Evolutionary conservation across 2,888 invertebrate species (phyloP).

Genomic region (Encarsia formosa): DNA sequence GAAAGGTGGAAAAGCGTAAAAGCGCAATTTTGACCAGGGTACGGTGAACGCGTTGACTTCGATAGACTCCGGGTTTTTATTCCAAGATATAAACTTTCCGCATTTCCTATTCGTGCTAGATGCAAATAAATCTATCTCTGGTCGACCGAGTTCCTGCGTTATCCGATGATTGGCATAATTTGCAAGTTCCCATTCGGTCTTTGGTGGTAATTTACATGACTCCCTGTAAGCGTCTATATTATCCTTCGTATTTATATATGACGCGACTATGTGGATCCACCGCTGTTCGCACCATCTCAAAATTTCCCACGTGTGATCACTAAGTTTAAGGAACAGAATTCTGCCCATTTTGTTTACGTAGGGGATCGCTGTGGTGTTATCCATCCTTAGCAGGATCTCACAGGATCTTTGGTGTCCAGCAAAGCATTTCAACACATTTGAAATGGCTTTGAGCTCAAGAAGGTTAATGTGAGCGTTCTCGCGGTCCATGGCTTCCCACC

Average conservation of each 20-base stretch:
- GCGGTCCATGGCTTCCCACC: not conserved
- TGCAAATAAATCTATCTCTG: slow-evolving; percentile 35
- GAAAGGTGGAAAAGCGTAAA: no score
- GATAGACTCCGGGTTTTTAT: no score
- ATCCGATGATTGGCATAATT: slow-evolving; percentile 19
- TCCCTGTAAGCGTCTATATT: slow-evolving; percentile 15
- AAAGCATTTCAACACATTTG: slow-evolving; percentile 24
- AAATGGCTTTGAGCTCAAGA: slow-evolving; percentile 19
- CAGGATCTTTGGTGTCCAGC: slow-evolving; percentile 9
- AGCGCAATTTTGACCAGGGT: no score
- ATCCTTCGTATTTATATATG: slow-evolving; percentile 12
- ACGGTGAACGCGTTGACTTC: no score
- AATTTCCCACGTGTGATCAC: slow-evolving; percentile 3
- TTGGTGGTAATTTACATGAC: slow-evolving; percentile 5
- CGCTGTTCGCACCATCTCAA: slow-evolving; percentile 19
- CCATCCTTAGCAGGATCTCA: slow-evolving; percentile 16
- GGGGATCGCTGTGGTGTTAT: slow-evolving; percentile 17
- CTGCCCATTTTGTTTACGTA: slow-evolving; percentile 21
- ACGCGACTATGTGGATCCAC: slow-evolving; percentile 12
- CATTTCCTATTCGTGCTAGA: slow-evolving; percentile 34
- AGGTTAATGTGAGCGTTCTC: not conserved
- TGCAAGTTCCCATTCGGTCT: slow-evolving; percentile 23
- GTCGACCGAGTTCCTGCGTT: slow-evolving; percentile 25
- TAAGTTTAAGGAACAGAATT: slow-evolving; percentile 10
- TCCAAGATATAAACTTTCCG: no score